Evolutionary conservation across 1,140 invertebrate genomes (phyloP).

Genomic region (Eumaeus atala): DNA sequence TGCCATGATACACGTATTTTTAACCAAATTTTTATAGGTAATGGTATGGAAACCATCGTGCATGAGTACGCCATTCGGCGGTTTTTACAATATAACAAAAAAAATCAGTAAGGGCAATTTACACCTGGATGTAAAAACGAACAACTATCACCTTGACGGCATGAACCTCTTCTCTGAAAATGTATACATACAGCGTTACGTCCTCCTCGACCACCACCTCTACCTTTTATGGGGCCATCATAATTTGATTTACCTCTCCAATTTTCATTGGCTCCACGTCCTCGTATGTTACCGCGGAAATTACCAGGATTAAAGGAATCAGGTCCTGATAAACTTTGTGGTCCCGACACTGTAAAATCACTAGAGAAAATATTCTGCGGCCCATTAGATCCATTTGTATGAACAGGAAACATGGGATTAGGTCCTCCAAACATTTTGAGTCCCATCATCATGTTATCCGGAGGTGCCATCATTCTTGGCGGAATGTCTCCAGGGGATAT

Average conservation of each 20-base stretch:
- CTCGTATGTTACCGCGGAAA: constrained; percentile 67
- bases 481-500: constrained; percentile 39
- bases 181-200: constrained; percentile 80
- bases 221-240: constrained; percentile 72
- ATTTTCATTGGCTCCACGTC: constrained; percentile 66
- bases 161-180: constrained; percentile 84
- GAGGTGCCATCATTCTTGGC: constrained; percentile 56
- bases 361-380: constrained; percentile 62
- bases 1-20: too few relatives aligned
- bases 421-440: constrained; percentile 74
- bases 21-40: too few relatives aligned
- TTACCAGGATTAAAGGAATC: constrained; percentile 58
- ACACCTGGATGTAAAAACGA: constrained; percentile 84
- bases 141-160: constrained; percentile 84
- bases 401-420: constrained; percentile 58
- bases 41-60: too few relatives aligned
- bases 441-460: constrained; percentile 65
- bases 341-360: constrained; percentile 57
- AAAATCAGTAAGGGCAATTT: constrained; percentile 74
- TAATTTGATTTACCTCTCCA: constrained; percentile 71
- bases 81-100: constrained; percentile 20
- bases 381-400: constrained; percentile 59
- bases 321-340: constrained; percentile 51
- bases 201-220: constrained; percentile 69
- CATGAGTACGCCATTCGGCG: too few relatives aligned